Base-by-base conservation (phyloP, 2,113 vertebrate genomes). In the Vanacampus margaritifer region DNA sequence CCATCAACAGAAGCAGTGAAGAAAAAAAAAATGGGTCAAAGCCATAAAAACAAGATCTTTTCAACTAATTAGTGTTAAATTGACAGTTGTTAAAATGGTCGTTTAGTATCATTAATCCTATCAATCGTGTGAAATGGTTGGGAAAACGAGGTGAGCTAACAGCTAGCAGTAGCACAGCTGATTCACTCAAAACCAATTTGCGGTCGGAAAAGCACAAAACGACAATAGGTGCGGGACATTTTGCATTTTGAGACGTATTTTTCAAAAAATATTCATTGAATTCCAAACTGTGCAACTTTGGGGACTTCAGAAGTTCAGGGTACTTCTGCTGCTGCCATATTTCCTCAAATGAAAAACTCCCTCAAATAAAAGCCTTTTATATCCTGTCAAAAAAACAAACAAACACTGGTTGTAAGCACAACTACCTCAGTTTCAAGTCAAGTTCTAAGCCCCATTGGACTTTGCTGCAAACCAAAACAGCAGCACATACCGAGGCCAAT, bases 1-100 rank as follows among this genome's bases (percentile, higher is more conserved):
- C 69, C 58, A 89, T 72, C 24, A 26, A 54, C 68, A 67, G 23
- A 73, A 53, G 73, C 65, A 72, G 3, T 14, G 14, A 28, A 56
- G 24, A 26, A 56, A 57, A 56, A 23, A n/a, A n/a, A 32, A 9
- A 2, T 17, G 16, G 14, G 14, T 17, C 32, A 17, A 13, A 16
- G 26, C 26, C 23, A 17, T 56, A n/a, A 56, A 32, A 56, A 26
- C 23, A 12, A 26, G 7, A 26, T 54, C 10, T 26, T 21, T 54
- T 24, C 8, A 14, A 24, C 23, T 26, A 51, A 23, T 51, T 10
- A 10, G 46, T n/a, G 23, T 53, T 7, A 24, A 53, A 53, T 24
- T 50, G 46, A 24, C 12, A 26, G 51, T 24, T 53, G 10, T 24
- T 53, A 8, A 24, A 24, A 5, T 26, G 12, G 5, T 54, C 5